A percentile compares a stretch with the other conserved stretches of the same genome.
Evolutionary conservation across 23 tunicate species (phyloP).

Genomic region (Botrylloides violaceus): DNA sequence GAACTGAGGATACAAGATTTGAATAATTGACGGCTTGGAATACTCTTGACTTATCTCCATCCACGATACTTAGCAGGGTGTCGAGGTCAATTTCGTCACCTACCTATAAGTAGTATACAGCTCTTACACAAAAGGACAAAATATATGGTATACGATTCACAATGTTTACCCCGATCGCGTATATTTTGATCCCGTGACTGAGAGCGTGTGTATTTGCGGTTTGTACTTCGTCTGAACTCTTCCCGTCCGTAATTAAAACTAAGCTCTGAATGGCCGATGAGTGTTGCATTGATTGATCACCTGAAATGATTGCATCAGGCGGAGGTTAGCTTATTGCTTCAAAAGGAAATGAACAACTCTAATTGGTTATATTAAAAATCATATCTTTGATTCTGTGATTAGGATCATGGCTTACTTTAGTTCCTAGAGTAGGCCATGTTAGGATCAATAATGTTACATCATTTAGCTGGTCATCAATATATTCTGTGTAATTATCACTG

Average conservation of each 20-base stretch:
- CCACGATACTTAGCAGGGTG: conserved; percentile 1
- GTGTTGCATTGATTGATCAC: neutral
- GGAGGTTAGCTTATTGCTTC: no score
- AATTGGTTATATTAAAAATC: no score
- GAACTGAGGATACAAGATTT: neutral
- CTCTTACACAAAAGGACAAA: no score
- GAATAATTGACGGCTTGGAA: neutral
- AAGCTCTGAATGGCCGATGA: neutral
- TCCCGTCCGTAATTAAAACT: conserved; percentile 1
- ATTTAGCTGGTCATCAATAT: no score
- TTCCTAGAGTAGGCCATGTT: no score
- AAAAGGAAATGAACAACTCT: no score
- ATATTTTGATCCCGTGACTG: neutral
- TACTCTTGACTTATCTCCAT: neutral
- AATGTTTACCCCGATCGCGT: conserved; percentile 5
- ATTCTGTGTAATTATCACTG: no score
- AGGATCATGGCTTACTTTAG: no score
- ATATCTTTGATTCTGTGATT: no score
- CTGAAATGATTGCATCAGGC: no score
- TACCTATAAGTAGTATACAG: neutral
- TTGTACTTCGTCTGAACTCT: neutral
- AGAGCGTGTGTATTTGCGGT: neutral
- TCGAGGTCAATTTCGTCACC: neutral
- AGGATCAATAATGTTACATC: no score
- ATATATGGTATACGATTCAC: neutral